These are phyloP conservation scores for Gouania willdenowi DNA, from an alignment of 2,797 vertebrate species.

Conservation along the genomic window DNA sequence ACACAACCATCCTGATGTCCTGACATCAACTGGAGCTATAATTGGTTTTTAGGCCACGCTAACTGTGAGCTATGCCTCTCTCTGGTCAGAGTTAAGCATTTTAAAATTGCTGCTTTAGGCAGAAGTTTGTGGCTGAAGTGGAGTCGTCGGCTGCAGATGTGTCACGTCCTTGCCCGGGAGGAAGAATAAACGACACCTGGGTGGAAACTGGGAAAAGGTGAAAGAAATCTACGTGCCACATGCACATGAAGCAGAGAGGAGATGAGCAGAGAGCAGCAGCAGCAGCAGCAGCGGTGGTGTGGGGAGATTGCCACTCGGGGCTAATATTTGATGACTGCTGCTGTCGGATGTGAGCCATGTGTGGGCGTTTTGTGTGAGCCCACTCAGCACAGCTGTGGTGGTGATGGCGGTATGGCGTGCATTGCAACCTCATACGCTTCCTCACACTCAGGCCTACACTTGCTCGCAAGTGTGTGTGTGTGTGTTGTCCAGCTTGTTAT, in stretches of 20 bases:
- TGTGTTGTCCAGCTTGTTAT: too few species aligned
- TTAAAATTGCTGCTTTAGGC: conserved; percentile 33
- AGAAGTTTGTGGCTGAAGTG: conserved; percentile 14
- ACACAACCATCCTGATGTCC: too few species aligned
- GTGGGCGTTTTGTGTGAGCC: conserved; percentile 59
- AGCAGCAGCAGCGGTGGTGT: too few species aligned
- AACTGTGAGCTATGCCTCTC: conserved; percentile 4
- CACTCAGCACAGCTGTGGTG: conserved; percentile 61
- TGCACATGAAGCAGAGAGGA: conserved; percentile 11
- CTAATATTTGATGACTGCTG: conserved; percentile 52
- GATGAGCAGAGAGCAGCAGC: conserved; percentile 24
- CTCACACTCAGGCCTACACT: not conserved
- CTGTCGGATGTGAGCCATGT: conserved; percentile 54
- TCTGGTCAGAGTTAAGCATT: conserved; percentile 16
- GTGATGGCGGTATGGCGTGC: conserved; percentile 50
- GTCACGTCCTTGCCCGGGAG: conserved; percentile 9
- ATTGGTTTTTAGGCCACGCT: not conserved
- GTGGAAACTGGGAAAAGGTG: not conserved
- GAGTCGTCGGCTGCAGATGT: conserved; percentile 31
- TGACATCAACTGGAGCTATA: too few species aligned
- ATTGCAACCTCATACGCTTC: conserved; percentile 19
- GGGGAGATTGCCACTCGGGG: conserved; percentile 45
- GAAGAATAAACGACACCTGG: not conserved
- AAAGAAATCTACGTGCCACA: conserved; percentile 6
- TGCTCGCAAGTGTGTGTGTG: too few species aligned